Evolutionary conservation across 2,113 vertebrate genomes (phyloP), one percentile per base, ranked within the genome.

Genomic region (Thalassoma bifasciatum): DNA sequence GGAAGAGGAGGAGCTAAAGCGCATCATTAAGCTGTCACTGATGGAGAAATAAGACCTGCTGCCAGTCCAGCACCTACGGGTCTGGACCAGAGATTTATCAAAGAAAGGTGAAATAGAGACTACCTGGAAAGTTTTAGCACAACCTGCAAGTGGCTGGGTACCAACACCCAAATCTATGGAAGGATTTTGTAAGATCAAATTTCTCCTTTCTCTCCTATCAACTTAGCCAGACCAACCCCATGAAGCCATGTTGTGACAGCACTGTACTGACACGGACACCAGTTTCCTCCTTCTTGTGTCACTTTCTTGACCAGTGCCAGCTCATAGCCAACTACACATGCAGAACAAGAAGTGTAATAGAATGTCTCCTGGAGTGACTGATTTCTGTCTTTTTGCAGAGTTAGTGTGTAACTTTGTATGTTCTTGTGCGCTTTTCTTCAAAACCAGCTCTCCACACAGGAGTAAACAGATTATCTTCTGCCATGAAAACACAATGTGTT

Each of bases 1-100:
- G 82, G 97, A 99, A 82, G 96, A 99, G 59, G 96, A 97, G 87
- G 96, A 99, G 81, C 93, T 99, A 53, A 95, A 96, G 91, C 94
- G 95, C 17, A 97, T 99, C 88, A 95, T 99, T 84, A 95, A 93
- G 94, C 96, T 99, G 87, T 99, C 98, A 0, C 94, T 98, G 83
- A 98, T 95, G 61, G 96, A 99, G 90, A 97, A 98, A 87, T 99
- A 86, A 94, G 51, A 34, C 26, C 17, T 19, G 22, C 2, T 57
- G 60, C 66, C 21, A 40, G n/a, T 16, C 5, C 21, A 50, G 67
- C 77, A 44, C 21, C n/a, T 40, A 16, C 34, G 16, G 72, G 75
- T 76, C 75, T 86, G 82, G 66, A 62, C 26, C 7, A 14, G 65
- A 66, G 82, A n/a, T 13, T 9, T 3, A 8, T 57, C 56, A 70